phyloP scores from a whole-genome alignment of 1,140 invertebrate species.

The Lordiphosa stackelbergi region DNA sequence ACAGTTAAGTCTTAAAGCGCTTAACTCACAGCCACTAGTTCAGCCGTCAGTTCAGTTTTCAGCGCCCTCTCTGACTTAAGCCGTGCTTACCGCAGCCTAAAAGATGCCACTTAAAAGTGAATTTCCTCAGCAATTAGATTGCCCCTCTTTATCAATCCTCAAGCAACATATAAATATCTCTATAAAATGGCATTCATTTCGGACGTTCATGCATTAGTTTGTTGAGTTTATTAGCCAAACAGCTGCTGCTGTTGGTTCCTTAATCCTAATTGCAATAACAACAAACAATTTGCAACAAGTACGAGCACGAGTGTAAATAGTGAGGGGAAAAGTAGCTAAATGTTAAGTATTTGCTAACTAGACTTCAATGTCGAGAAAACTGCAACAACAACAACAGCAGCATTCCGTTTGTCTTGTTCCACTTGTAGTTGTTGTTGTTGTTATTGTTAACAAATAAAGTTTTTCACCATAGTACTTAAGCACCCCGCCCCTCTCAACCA shows the following conservation, averaged over 20 bases:
- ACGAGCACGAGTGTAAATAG: constrained; percentile 1
- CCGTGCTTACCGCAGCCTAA: too few relatives aligned
- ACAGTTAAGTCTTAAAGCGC: too few relatives aligned
- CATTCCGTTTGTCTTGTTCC: constrained; percentile 9
- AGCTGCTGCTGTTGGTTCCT: constrained; percentile 3
- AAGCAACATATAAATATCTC: too few relatives aligned
- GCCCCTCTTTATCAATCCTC: too few relatives aligned
- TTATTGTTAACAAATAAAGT: constrained; percentile 12
- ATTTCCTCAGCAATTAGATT: too few relatives aligned
- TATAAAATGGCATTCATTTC: neutral
- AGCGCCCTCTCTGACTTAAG: too few relatives aligned
- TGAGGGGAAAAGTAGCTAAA: constrained; percentile 4
- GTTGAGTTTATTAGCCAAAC: constrained; percentile 11
- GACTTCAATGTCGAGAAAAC: constrained; percentile 11
- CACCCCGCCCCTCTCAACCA: neutral
- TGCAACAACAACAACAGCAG: neutral
- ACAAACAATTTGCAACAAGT: constrained; percentile 16
- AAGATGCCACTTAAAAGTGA: too few relatives aligned
- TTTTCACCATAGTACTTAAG: constrained; percentile 3
- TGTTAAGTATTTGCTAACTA: constrained; percentile 15
- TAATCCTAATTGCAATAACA: constrained; percentile 16
- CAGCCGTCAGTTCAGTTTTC: too few relatives aligned
- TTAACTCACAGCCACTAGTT: too few relatives aligned
- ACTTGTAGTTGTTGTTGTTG: neutral
- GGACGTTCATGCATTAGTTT: neutral